Percentiles rank a stretch among this genome's conserved stretches.
phyloP scores from a whole-genome alignment of 2,888 invertebrate genomes.

The Fragum fragum region DNA sequence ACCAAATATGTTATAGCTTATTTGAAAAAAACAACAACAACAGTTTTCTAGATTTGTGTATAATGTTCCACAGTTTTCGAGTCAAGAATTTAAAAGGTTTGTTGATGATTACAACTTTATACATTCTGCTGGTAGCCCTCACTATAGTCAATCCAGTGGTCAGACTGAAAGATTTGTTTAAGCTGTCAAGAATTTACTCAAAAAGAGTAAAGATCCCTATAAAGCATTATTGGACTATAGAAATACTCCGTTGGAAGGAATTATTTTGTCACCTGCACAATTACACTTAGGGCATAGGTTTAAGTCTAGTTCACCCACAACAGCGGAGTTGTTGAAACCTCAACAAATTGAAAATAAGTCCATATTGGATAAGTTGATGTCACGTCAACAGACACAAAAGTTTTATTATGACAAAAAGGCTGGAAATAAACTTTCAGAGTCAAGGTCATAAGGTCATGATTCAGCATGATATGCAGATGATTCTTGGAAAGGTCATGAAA shows the following conservation, averaged over 20 bases:
- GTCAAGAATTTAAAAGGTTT: conserved; percentile 37
- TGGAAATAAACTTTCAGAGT: neutral
- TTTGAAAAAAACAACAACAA: conserved; percentile 52
- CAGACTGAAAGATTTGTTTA: conserved; percentile 46
- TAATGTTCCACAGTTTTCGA: conserved; percentile 47
- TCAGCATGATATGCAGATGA: conserved; percentile 13
- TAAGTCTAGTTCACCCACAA: conserved; percentile 9
- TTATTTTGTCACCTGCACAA: conserved; percentile 13
- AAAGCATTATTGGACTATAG: conserved; percentile 24
- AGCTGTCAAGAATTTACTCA: conserved; percentile 41
- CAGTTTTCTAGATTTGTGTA: conserved; percentile 36
- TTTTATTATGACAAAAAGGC: conserved; percentile 12
- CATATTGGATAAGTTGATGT: neutral
- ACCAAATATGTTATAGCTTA: conserved; percentile 33
- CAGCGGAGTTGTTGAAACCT: conserved; percentile 9
- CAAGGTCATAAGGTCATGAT: conserved; percentile 11
- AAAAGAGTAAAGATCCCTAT: conserved; percentile 39
- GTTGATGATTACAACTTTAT: conserved; percentile 32
- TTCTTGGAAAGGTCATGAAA: conserved; percentile 14
- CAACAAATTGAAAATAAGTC: neutral
- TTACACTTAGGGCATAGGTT: conserved; percentile 16
- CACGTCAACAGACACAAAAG: conserved; percentile 12
- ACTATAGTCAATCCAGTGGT: conserved; percentile 43
- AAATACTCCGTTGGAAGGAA: conserved; percentile 19
- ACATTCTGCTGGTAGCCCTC: conserved; percentile 40